Evolutionary conservation across 1,140 invertebrate species (phyloP).

Genomic region (Eulimnadia texana): DNA sequence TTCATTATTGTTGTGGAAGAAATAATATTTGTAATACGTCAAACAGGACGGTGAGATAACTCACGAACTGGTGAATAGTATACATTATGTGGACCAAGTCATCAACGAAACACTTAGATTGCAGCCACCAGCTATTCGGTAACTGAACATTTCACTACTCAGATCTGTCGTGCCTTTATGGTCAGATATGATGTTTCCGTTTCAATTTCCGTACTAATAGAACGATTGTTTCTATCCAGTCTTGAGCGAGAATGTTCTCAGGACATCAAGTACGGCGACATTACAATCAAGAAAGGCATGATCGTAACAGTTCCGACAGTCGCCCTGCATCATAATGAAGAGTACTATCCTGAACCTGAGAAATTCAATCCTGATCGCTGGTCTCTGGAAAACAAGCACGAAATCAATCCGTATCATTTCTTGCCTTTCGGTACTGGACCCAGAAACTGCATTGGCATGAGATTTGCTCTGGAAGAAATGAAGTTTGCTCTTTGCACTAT

Average conservation of each 20-base stretch:
- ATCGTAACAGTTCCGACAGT: slow-evolving; percentile 41
- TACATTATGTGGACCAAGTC: slow-evolving; percentile 34
- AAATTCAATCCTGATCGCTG: slow-evolving; percentile 41
- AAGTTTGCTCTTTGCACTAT: slow-evolving; percentile 19
- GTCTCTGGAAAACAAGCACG: slow-evolving; percentile 25
- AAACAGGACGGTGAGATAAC: slow-evolving; percentile 35
- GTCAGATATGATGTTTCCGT: not conserved
- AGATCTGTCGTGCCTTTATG: too few relatives aligned
- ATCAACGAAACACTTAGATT: slow-evolving; percentile 38
- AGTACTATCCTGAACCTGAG: slow-evolving; percentile 40
- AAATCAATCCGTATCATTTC: slow-evolving; percentile 32
- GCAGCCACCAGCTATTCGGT: slow-evolving; percentile 32
- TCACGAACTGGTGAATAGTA: slow-evolving; percentile 42
- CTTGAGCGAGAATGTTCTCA: slow-evolving; percentile 19
- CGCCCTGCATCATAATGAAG: slow-evolving; percentile 43
- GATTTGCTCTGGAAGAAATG: slow-evolving; percentile 28
- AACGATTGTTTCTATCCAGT: not conserved
- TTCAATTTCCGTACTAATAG: not conserved
- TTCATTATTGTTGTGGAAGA: not conserved
- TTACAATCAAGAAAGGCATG: slow-evolving; percentile 34
- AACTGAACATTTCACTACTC: not conserved
- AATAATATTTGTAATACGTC: not conserved
- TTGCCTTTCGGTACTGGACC: slow-evolving; percentile 42
- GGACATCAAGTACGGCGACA: too few relatives aligned
- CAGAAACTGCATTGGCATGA: slow-evolving; percentile 38